Evolutionary conservation across 2,888 invertebrate species (phyloP).

Genomic region (Portevinia maculata): DNA sequence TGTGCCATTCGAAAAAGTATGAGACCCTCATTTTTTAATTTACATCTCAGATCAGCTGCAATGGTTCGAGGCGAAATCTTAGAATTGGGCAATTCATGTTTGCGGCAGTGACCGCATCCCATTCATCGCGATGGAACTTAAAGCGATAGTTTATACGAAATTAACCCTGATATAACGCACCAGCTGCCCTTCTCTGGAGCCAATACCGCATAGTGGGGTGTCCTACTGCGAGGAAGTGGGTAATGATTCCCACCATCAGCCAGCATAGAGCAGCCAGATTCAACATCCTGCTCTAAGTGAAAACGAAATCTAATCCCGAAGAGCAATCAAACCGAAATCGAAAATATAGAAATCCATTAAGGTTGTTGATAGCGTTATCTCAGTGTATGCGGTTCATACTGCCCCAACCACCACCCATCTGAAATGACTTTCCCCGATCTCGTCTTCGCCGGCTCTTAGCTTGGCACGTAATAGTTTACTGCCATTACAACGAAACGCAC

Average conservation of each 20-base stretch:
- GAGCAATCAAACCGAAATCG: slow-evolving; percentile 79
- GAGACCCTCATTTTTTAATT: neutral
- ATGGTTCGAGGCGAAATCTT: neutral
- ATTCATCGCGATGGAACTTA: slow-evolving; percentile 46
- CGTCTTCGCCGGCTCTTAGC: too few relatives aligned
- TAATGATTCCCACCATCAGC: slow-evolving; percentile 59
- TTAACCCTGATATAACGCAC: slow-evolving; percentile 57
- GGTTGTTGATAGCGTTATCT: slow-evolving; percentile 78
- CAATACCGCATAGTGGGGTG: slow-evolving; percentile 33
- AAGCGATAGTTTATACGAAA: slow-evolving; percentile 68
- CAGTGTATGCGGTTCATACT: slow-evolving; percentile 67
- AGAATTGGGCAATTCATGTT: slow-evolving; percentile 23
- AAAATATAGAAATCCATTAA: slow-evolving; percentile 79
- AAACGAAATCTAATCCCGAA: slow-evolving; percentile 78
- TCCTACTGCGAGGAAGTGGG: slow-evolving; percentile 42
- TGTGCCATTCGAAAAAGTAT: slow-evolving; percentile 11
- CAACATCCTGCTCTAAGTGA: slow-evolving; percentile 75
- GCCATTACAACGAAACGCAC: slow-evolving; percentile 67
- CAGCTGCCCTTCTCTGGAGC: slow-evolving; percentile 50
- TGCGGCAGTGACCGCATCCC: slow-evolving; percentile 18
- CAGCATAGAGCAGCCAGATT: slow-evolving; percentile 10
- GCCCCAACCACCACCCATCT: slow-evolving; percentile 15
- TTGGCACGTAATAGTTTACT: slow-evolving; percentile 69
- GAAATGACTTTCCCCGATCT: slow-evolving; percentile 55
- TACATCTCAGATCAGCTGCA: slow-evolving; percentile 28